phyloP scores from a whole-genome alignment of 2,888 invertebrate species.

The Drosophila longiperda region DNA sequence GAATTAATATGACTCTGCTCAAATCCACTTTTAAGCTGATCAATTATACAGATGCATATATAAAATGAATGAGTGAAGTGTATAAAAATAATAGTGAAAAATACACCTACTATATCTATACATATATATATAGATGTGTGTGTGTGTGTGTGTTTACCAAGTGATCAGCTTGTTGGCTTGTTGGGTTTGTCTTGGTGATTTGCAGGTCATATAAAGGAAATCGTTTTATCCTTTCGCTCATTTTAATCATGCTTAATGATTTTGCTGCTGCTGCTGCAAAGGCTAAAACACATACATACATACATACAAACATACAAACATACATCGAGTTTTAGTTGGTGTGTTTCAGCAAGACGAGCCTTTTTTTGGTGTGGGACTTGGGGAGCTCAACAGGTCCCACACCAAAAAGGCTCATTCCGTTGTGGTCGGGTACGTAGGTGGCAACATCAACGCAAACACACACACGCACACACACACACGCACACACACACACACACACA shows the following conservation, averaged over 20 bases:
- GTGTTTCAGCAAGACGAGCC: slow-evolving; percentile 14
- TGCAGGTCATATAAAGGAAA: slow-evolving; percentile 46
- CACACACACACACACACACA: slow-evolving; percentile 14
- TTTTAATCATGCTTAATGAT: slow-evolving; percentile 68
- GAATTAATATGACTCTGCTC: not conserved
- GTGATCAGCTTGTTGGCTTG: not conserved
- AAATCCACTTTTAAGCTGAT: not conserved
- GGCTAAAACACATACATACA: slow-evolving; percentile 1
- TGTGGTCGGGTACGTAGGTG: slow-evolving; percentile 61
- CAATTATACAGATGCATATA: not conserved
- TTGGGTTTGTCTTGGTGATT: slow-evolving; percentile 10
- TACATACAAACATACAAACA: not conserved
- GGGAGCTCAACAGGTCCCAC: slow-evolving; percentile 38
- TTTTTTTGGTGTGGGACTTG: slow-evolving; percentile 33
- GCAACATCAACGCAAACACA: slow-evolving; percentile 40
- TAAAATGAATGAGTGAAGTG: not conserved
- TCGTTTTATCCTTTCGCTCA: slow-evolving; percentile 70
- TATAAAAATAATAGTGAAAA: not conserved
- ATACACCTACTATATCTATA: not conserved
- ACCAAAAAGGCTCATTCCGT: slow-evolving; percentile 24
- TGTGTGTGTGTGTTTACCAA: not conserved
- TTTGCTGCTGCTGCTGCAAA: slow-evolving; percentile 23
- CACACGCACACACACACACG: slow-evolving; percentile 15
- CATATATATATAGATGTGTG: not conserved
- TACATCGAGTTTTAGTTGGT: slow-evolving; percentile 7